Percentiles rank a stretch among this genome's conserved stretches.
phyloP scores from a whole-genome alignment of 2,797 vertebrate species.

The Morelia viridis region DNA sequence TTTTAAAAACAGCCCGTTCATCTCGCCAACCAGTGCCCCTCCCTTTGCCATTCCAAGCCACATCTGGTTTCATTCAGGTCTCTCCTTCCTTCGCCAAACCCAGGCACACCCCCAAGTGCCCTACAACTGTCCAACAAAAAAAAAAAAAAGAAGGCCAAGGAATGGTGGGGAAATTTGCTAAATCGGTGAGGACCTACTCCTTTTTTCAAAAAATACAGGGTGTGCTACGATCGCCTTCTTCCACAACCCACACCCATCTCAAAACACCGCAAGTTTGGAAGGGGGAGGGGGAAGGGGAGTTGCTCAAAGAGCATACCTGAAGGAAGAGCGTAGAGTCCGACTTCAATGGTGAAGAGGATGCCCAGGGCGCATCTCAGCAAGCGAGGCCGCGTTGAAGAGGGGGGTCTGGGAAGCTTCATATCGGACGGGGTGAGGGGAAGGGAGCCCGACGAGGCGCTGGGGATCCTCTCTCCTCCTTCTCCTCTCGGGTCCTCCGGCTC shows the following conservation, averaged over 20 bases:
- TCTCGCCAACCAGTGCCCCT: background rate
- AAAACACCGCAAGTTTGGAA: background rate
- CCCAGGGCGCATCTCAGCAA: background rate
- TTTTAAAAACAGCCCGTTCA: background rate
- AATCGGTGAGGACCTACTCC: background rate
- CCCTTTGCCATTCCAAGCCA: constrained; percentile 18
- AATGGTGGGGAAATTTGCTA: background rate
- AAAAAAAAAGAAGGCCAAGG: background rate
- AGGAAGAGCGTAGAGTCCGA: background rate
- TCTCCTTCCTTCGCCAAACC: constrained; percentile 7
- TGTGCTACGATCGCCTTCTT: background rate
- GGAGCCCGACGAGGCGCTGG: background rate
- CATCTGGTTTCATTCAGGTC: constrained; percentile 24
- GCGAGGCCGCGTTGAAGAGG: background rate
- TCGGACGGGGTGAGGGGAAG: background rate
- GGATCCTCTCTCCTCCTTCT: background rate
- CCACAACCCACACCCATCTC: no score
- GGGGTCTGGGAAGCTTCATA: background rate
- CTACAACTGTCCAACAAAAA: background rate
- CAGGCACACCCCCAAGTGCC: background rate
- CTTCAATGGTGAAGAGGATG: background rate
- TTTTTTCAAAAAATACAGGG: background rate
- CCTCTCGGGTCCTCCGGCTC: background rate
- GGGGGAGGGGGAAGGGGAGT: no score
- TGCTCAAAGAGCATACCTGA: constrained; percentile 10